Evolutionary conservation across 2,888 invertebrate genomes (phyloP), one percentile per base, ranked within the genome.

Genomic region (Hoplodrina blanda): DNA sequence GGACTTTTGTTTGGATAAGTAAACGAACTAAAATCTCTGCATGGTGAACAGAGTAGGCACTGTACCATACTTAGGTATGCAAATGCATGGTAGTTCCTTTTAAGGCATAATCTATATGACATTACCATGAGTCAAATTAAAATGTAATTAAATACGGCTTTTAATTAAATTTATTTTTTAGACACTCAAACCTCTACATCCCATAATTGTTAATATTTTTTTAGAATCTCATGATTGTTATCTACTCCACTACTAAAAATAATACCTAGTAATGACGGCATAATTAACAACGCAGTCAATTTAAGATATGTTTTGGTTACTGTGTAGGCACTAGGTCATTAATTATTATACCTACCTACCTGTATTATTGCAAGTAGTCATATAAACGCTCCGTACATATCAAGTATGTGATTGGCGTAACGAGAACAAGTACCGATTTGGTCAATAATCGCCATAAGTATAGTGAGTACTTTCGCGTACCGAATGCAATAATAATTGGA

Each of bases 401-500:
- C 75, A 78, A 86, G 86, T 86, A 85, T 90, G 91, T 92, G 95
- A 95, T 93, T 94, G 94, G 92, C 93, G 90, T 94, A 95, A 95
- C 92, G 91, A 93, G 94, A 92, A 88, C 93, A 92, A 90, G 91
- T 89, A 91, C 93, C 90, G 94, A 95, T 94, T 95, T 94, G 94
- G 94, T 90, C 94, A 94, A 93, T 95, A 95, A 95, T 93, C 93
- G 91, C 91, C 89, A 89, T 94, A 95, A 94, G 94, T 94, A 93
- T 92, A 92, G 92, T 90, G 88, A 94, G 92, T 91, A 93, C 93
- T 93, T 94, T 94, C 93, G 91, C 91, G 92, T 90, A 92, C 94
- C 91, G 93, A 95, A 95, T 95, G 93, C 92, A 92, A 94, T 93
- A 94, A 95, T 96, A 95, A 95, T 95, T 95, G 94, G 94, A 89